A percentile compares a stretch with the other conserved stretches of the same genome.
These are phyloP conservation scores for Formica selysi DNA, from an alignment of 1,140 invertebrate genomes.

Conservation along the genomic window DNA sequence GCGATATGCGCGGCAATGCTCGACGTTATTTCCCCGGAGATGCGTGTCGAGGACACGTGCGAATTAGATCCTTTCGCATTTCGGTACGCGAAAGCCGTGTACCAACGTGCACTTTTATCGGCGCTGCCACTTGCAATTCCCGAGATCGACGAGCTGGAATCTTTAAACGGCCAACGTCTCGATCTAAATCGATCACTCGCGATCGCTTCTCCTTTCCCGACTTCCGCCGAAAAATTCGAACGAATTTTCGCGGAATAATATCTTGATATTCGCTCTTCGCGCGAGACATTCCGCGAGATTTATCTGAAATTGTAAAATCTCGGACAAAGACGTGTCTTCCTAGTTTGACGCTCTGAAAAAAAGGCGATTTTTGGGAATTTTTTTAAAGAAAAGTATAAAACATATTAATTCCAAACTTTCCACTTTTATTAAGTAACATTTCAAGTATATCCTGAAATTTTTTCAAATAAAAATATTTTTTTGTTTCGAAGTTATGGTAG, in stretches of 20 bases:
- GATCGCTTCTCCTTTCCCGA: background rate
- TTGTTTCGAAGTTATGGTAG: too few species aligned
- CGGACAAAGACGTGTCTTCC: background rate
- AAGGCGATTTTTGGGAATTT: too few species aligned
- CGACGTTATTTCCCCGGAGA: constrained; percentile 50
- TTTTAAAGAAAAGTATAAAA: too few species aligned
- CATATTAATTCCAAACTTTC: too few species aligned
- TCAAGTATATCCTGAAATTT: too few species aligned
- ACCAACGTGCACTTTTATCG: constrained; percentile 4
- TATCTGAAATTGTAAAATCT: background rate
- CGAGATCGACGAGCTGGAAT: constrained; percentile 32
- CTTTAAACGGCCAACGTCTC: background rate
- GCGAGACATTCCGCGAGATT: background rate
- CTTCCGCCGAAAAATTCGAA: background rate
- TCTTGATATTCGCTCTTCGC: background rate
- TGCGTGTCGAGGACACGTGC: constrained; percentile 42
- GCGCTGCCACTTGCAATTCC: constrained; percentile 1
- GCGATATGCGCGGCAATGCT: constrained; percentile 31
- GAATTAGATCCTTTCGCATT: constrained; percentile 53
- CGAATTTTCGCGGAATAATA: constrained; percentile 11
- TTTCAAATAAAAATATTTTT: too few species aligned
- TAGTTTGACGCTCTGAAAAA: background rate
- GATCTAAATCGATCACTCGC: constrained; percentile 12
- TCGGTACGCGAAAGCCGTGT: background rate
- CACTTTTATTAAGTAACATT: too few species aligned